Evolutionary conservation across 2,797 vertebrate species (phyloP).

Genomic region (Enteromius afrohamiltoni): DNA sequence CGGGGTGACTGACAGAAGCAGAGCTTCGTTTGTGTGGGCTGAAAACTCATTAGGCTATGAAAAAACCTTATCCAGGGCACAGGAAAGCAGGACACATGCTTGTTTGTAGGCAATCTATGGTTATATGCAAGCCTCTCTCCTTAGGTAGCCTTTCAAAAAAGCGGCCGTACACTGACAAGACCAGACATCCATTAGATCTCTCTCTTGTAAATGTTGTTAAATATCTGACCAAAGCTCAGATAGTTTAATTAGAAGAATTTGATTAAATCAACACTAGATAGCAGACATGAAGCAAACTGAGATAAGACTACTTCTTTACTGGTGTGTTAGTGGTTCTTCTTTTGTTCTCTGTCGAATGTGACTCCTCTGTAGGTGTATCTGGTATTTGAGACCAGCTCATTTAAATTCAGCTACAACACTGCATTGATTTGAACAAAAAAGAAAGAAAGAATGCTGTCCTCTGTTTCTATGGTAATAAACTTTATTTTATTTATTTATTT

Average conservation of each 20-base stretch:
- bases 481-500: not conserved
- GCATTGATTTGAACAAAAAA: not conserved
- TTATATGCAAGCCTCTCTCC: slow-evolving; percentile 25
- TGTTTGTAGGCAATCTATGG: slow-evolving; percentile 26
- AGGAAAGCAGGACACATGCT: slow-evolving; percentile 80
- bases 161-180: slow-evolving; percentile 11
- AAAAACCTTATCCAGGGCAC: slow-evolving; percentile 78
- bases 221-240: not conserved
- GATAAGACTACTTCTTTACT: not conserved
- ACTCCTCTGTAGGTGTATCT: not conserved
- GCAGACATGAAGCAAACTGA: not conserved
- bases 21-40: slow-evolving; percentile 71
- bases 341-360: not conserved
- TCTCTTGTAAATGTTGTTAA: not conserved
- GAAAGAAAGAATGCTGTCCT: not conserved
- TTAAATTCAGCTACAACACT: not conserved
- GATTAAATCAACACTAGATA: slow-evolving; percentile 1
- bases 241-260: slow-evolving; percentile 42
- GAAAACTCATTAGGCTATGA: slow-evolving; percentile 82
- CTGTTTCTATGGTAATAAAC: not conserved
- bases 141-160: slow-evolving; percentile 53
- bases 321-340: not conserved
- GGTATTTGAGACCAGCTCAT: not conserved
- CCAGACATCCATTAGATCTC: slow-evolving; percentile 25
- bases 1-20: slow-evolving; percentile 77